Conservation (phyloP, 1,140 invertebrate genomes). For the Drosophila yakuba region DNA sequence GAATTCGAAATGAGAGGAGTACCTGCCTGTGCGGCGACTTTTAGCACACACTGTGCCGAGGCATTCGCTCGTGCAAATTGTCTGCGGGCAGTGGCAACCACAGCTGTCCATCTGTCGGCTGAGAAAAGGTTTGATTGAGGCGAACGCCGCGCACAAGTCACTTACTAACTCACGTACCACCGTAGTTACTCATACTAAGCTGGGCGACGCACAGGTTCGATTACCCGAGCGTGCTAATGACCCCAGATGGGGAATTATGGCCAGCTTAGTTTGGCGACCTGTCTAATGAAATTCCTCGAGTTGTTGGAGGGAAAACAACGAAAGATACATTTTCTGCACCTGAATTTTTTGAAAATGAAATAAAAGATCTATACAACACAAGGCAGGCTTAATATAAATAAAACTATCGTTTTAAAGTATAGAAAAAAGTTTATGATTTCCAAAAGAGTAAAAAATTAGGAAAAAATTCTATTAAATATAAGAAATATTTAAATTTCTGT, state of each 20-base stretch:
- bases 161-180: slow-evolving; percentile 10
- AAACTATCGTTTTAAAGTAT: too few species aligned
- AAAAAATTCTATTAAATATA: too few species aligned
- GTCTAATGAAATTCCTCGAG: background rate
- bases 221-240: slow-evolving; percentile 62
- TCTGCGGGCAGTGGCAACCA: slow-evolving; percentile 31
- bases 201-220: slow-evolving; percentile 51
- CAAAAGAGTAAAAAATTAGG: too few species aligned
- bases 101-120: slow-evolving; percentile 40
- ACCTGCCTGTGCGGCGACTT: slow-evolving; percentile 32
- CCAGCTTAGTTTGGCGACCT: background rate
- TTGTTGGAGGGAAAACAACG: background rate
- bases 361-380: too few species aligned
- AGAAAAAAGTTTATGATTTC: too few species aligned
- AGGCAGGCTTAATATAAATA: too few species aligned
- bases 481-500: too few species aligned
- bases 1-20: background rate
- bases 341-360: too few species aligned
- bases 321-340: background rate
- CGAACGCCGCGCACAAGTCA: slow-evolving; percentile 9
- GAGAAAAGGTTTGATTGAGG: slow-evolving; percentile 26
- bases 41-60: slow-evolving; percentile 43
- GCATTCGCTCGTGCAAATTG: slow-evolving; percentile 55
- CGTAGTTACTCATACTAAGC: background rate
- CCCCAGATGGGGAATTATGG: slow-evolving; percentile 12